Conservation (phyloP, 2,113 vertebrate genomes). For the Mormyrus lacerda region DNA sequence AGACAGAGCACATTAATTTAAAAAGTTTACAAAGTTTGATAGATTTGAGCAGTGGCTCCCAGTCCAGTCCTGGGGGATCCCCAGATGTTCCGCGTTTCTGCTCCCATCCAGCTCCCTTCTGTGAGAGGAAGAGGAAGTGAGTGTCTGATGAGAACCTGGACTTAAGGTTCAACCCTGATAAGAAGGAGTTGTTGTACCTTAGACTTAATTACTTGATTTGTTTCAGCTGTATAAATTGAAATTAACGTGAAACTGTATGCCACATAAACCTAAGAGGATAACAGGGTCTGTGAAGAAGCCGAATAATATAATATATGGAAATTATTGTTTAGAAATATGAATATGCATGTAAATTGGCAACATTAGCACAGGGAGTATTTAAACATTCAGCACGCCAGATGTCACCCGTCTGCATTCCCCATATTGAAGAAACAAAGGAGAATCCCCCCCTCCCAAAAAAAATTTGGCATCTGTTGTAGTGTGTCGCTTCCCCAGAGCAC, state of each 20-base stretch:
- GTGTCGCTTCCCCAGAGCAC: not conserved
- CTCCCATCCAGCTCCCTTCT: not conserved
- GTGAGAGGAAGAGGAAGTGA: not conserved
- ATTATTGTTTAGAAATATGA: not conserved
- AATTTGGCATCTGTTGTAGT: not conserved
- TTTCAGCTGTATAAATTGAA: not conserved
- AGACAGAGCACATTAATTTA: constrained; percentile 9
- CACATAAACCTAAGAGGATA: not conserved
- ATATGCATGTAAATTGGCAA: not conserved
- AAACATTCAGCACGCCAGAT: not conserved
- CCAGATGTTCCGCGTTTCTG: not conserved
- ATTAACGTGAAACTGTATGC: not conserved
- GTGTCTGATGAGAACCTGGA: not conserved
- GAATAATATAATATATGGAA: constrained; percentile 10
- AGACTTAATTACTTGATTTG: not conserved
- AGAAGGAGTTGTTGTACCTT: not conserved
- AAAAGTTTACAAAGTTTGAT: not conserved
- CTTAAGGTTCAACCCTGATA: not conserved
- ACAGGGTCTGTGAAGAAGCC: not conserved
- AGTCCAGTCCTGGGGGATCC: not conserved
- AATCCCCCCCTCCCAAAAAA: not conserved
- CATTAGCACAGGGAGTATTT: not conserved
- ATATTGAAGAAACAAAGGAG: not conserved
- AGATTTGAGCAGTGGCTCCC: not conserved
- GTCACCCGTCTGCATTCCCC: not conserved